These are phyloP conservation scores for Corythoichthys haematopterus DNA, from an alignment of 2,113 vertebrate genomes.

Conservation along the genomic window DNA sequence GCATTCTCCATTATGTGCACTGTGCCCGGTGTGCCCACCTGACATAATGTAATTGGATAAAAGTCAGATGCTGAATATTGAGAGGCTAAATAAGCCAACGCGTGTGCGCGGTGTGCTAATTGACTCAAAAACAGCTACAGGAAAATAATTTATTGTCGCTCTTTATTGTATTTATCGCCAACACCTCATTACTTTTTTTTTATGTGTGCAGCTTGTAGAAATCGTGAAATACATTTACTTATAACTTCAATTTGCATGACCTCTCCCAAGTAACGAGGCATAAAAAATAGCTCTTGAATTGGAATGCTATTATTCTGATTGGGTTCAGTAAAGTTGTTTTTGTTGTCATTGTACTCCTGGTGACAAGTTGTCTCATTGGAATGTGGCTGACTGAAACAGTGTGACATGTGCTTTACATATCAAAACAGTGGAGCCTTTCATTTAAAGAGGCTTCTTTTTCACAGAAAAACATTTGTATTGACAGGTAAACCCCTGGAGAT, in stretches of 20 bases:
- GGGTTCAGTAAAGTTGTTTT: constrained; percentile 64
- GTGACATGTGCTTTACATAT: constrained; percentile 61
- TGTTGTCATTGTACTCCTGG: constrained; percentile 58
- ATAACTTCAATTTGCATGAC: constrained; percentile 64
- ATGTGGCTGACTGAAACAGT: constrained; percentile 45
- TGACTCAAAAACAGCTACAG: constrained; percentile 56
- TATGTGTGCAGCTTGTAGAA: constrained; percentile 55
- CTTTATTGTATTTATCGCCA: constrained; percentile 58
- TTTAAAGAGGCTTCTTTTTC: constrained; percentile 44
- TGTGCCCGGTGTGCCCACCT: constrained; percentile 54
- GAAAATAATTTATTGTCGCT: constrained; percentile 50
- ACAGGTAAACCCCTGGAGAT: constrained; percentile 59
- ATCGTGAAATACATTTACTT: constrained; percentile 65
- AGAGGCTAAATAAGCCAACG: constrained; percentile 47
- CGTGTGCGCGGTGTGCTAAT: constrained; percentile 54
- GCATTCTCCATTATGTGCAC: constrained; percentile 51
- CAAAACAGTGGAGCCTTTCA: constrained; percentile 52
- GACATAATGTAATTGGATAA: constrained; percentile 62
- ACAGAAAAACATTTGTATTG: constrained; percentile 59
- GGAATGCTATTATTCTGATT: constrained; percentile 61
- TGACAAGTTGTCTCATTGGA: constrained; percentile 59
- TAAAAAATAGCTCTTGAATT: constrained; percentile 44
- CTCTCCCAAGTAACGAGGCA: constrained; percentile 44
- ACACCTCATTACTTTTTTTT: constrained; percentile 63
- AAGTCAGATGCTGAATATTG: constrained; percentile 59